Evolutionary conservation across 2,888 invertebrate genomes (phyloP).

Genomic region (Shargacucullia verbasci): DNA sequence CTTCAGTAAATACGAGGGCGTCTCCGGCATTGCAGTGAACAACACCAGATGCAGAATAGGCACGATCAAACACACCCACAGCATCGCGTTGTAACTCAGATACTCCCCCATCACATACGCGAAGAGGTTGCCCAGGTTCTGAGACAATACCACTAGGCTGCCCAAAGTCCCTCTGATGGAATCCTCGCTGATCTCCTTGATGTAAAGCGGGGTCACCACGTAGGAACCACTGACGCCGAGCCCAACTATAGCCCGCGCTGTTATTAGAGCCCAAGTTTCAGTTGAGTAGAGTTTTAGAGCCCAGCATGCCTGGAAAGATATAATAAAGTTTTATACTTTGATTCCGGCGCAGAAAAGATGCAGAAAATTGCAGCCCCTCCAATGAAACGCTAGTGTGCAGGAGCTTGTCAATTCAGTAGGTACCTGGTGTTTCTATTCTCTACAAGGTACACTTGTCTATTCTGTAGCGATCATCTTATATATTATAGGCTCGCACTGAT

Average conservation of each 20-base stretch:
- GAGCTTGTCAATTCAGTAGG: too few relatives aligned
- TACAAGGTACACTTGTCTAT: too few relatives aligned
- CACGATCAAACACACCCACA: slow-evolving; percentile 81
- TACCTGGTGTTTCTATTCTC: too few relatives aligned
- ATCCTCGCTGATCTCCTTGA: slow-evolving; percentile 85
- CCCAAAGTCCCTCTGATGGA: slow-evolving; percentile 81
- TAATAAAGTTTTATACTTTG: background rate
- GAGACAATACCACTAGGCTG: slow-evolving; percentile 79
- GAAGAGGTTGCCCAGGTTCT: slow-evolving; percentile 80
- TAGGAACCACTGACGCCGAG: slow-evolving; percentile 82
- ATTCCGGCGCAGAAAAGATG: too few relatives aligned
- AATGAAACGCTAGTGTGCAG: too few relatives aligned
- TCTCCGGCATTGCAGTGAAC: slow-evolving; percentile 83
- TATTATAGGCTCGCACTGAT: too few relatives aligned
- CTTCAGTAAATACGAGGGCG: slow-evolving; percentile 82
- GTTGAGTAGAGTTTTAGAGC: slow-evolving; percentile 80
- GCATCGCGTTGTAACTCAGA: slow-evolving; percentile 75
- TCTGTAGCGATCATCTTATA: too few relatives aligned
- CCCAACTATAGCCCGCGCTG: slow-evolving; percentile 80
- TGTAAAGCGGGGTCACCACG: slow-evolving; percentile 83
- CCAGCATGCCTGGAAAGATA: slow-evolving; percentile 76
- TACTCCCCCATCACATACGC: slow-evolving; percentile 82
- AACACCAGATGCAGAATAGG: slow-evolving; percentile 79
- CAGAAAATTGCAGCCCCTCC: too few relatives aligned
- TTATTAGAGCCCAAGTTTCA: slow-evolving; percentile 81